Evolutionary conservation across 2,888 invertebrate genomes (phyloP).

Genomic region (Lochmaea capreae): DNA sequence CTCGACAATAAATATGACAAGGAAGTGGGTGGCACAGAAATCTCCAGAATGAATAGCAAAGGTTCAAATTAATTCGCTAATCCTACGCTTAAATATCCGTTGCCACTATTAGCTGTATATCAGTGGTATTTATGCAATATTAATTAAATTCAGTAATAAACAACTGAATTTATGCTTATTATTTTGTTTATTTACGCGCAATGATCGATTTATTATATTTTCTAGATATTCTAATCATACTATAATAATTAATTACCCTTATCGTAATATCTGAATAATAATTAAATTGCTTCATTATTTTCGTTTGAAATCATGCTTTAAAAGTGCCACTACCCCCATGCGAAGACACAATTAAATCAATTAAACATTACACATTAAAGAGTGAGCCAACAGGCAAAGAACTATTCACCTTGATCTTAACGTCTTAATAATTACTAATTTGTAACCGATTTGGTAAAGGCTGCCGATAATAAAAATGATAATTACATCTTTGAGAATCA

Average conservation of each 20-base stretch:
- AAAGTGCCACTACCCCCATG: background rate
- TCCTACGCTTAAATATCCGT: no score
- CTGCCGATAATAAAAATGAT: slow-evolving; percentile 18
- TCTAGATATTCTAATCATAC: background rate
- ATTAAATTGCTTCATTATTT: background rate
- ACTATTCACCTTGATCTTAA: slow-evolving; percentile 13
- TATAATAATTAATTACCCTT: background rate
- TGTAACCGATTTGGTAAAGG: slow-evolving; percentile 13
- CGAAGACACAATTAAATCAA: background rate
- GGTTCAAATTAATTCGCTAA: no score
- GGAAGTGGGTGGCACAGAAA: no score
- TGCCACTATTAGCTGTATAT: no score
- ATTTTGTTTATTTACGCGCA: no score
- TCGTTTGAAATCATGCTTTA: background rate
- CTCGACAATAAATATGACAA: no score
- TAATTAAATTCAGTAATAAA: no score
- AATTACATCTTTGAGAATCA: slow-evolving; percentile 19
- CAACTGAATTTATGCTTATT: no score
- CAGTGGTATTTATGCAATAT: no score
- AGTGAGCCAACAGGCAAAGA: background rate
- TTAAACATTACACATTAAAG: background rate
- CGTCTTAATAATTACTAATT: slow-evolving; percentile 11
- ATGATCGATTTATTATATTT: no score
- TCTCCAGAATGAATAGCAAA: no score
- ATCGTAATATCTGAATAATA: background rate